Evolutionary conservation across 2,888 invertebrate genomes (phyloP), one percentile per base, ranked within the genome.

Genomic region (Anthophora plumipes): DNA sequence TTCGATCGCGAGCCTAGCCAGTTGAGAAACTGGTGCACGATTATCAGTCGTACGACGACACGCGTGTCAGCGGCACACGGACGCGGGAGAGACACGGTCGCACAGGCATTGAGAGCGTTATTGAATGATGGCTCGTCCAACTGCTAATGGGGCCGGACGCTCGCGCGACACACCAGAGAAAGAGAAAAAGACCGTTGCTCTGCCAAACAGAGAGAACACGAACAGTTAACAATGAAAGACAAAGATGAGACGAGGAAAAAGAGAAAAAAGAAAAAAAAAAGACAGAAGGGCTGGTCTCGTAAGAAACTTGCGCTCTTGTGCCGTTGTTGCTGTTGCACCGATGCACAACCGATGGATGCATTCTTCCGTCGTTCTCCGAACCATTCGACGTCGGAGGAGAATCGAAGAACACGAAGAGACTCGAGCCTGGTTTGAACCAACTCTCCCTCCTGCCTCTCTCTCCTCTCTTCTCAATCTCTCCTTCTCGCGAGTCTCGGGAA

Each of bases 101-200:
- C 86, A 86, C 86, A 86, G 86, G 83, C 90, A 92, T 91, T 90
- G 90, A 88, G 90, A 91, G 90, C 91, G 90, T 93, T 93, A 93
- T 93, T 93, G 93, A 93, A 93, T 93, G 93, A 93, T 93, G 93
- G 92, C 90, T 90, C 92, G 91, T 89, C 90, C 92, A 89, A 91
- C 91, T 92, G 90, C 91, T 92, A 93, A 92, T 93, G 92, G 92
- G 93, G 91, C 92, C 93, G 93, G 92, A 92, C 92, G 91, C 91
- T 87, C 90, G 87, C 90, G 89, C 86, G 82, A 82, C 82, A 70
- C 67, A 70, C 73, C 77, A 71, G 68, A 73, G 73, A 75, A 77
- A 83, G 78, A 80, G 67, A 64, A 67, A 68, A 64, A 77, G 76
- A 69, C n/a, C n/a, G n/a, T 5, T 11, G 12, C n/a, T 11, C 52